Percentiles rank a stretch among this genome's conserved stretches.
Evolutionary conservation across 2,113 vertebrate genomes (phyloP).

Genomic region (Eonycteris spelaea): DNA sequence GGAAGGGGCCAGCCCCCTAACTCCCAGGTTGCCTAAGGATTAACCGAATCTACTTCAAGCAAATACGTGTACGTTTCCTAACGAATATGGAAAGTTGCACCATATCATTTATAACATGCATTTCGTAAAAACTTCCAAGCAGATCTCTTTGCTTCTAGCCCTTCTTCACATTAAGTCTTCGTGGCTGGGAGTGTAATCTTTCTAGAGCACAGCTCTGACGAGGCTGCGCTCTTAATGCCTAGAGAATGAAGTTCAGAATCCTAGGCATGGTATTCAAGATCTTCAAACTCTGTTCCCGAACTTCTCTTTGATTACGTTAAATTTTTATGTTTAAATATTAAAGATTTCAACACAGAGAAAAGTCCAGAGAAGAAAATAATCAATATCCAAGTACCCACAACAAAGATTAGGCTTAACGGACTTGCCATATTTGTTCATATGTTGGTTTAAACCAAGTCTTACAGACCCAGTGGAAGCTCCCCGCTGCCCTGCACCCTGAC

Average conservation of each 20-base stretch:
- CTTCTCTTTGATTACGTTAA: neutral
- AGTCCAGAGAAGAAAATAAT: neutral
- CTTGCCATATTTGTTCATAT: neutral
- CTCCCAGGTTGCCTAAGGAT: neutral
- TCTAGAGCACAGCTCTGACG: neutral
- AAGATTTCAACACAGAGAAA: neutral
- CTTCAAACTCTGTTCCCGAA: neutral
- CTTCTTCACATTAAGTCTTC: neutral
- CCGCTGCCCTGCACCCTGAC: fast-evolving
- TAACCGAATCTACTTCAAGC: neutral
- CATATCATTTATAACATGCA: neutral
- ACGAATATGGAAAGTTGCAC: neutral
- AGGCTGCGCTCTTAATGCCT: neutral
- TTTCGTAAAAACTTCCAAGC: neutral
- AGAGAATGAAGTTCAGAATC: neutral
- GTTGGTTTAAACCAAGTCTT: neutral
- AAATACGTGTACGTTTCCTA: neutral
- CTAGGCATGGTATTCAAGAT: neutral
- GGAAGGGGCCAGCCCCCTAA: neutral
- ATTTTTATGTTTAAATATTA: neutral
- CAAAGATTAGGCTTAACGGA: neutral
- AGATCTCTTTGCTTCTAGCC: neutral
- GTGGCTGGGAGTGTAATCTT: neutral
- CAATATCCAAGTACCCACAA: neutral
- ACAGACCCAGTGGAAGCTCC: neutral